A percentile compares a stretch with the other conserved stretches of the same genome.
phyloP scores from a whole-genome alignment of 2,797 vertebrate genomes.

The Nothura maculosa region DNA sequence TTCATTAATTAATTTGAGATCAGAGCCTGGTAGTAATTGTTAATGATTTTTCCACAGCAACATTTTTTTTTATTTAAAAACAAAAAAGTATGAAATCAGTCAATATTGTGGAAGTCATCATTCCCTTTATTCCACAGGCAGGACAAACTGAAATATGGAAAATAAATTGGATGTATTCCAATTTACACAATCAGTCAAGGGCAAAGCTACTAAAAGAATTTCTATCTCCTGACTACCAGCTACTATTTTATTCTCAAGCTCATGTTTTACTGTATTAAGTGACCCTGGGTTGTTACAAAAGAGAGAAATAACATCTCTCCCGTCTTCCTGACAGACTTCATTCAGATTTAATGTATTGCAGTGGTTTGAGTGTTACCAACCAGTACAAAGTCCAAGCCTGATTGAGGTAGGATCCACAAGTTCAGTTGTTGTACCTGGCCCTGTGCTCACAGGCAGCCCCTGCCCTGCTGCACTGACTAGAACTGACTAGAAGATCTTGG shows the following conservation, averaged over 20 bases:
- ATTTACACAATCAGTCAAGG: background rate
- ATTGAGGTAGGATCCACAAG: background rate
- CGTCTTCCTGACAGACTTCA: background rate
- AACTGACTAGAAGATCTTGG: background rate
- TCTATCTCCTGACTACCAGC: background rate
- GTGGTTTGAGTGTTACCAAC: background rate
- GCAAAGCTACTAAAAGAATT: background rate
- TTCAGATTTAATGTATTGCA: background rate
- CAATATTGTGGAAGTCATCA: background rate
- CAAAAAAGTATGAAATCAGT: background rate
- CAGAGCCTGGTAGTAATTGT: background rate
- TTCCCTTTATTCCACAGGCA: background rate
- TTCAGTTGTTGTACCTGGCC: background rate
- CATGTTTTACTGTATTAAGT: rapidly evolving
- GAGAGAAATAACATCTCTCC: background rate
- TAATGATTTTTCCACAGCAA: background rate
- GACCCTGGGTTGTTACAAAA: background rate
- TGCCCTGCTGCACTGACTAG: background rate
- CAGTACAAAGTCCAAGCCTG: background rate
- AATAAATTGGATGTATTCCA: background rate
- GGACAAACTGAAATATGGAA: background rate
- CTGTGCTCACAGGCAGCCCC: background rate
- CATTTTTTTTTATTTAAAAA: background rate
- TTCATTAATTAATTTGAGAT: background rate
- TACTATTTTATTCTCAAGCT: background rate